Conservation (phyloP, 2,888 invertebrate genomes). For the Toxonevra muliebris region DNA sequence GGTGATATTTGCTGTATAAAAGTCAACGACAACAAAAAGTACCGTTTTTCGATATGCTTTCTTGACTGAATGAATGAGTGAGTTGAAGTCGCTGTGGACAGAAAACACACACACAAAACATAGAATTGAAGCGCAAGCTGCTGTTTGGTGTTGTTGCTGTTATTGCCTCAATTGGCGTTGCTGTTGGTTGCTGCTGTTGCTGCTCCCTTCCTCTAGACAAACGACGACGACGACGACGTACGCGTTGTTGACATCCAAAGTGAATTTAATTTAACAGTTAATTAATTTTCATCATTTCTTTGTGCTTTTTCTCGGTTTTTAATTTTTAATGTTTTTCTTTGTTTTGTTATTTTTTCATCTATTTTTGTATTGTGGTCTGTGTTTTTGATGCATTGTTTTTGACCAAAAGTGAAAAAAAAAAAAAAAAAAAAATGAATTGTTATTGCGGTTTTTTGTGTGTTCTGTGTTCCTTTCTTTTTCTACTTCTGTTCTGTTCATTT, state of each 20-base stretch:
- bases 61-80: constrained; percentile 13
- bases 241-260: constrained; percentile 38
- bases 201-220: not conserved
- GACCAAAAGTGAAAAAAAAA: not conserved
- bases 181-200: not conserved
- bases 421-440: constrained; percentile 16
- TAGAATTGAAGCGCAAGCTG: not conserved
- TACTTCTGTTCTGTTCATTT: not conserved
- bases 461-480: not conserved
- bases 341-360: constrained; percentile 14
- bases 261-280: constrained; percentile 56
- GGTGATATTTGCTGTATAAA: constrained; percentile 4
- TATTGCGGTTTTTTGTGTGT: constrained; percentile 7
- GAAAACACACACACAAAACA: too few relatives aligned
- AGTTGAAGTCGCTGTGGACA: not conserved
- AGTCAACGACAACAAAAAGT: constrained; percentile 16
- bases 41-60: constrained; percentile 33
- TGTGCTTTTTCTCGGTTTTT: constrained; percentile 9
- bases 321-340: constrained; percentile 8
- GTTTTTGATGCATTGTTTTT: not conserved
- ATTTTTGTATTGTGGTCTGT: not conserved
- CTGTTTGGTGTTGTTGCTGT: not conserved
- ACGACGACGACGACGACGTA: not conserved
- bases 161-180: not conserved
- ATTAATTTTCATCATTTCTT: constrained; percentile 50